Percentiles rank a stretch among this genome's conserved stretches.
phyloP scores from a whole-genome alignment of 2,113 vertebrate species.

The Ptychochromis oligacanthus region DNA sequence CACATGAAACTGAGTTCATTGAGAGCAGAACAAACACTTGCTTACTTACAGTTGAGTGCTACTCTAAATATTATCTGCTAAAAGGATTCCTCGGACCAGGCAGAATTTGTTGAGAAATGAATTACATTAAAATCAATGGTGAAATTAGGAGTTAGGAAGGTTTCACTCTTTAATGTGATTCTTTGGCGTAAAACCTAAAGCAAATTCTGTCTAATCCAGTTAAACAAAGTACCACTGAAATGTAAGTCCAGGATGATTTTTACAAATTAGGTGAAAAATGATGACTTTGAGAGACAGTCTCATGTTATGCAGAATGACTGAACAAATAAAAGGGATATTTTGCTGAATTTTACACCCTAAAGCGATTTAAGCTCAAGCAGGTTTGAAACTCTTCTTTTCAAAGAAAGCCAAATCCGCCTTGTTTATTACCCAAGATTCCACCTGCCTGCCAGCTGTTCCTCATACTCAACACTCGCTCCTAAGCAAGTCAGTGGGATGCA shows the following conservation, averaged over 20 bases:
- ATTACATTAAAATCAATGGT: slow-evolving; percentile 50
- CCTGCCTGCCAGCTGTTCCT: slow-evolving; percentile 41
- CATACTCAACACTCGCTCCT: not conserved
- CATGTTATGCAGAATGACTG: not conserved
- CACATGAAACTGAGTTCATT: slow-evolving; percentile 3
- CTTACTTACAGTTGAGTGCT: slow-evolving; percentile 22
- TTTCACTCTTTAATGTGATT: slow-evolving; percentile 46
- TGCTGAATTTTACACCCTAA: not conserved
- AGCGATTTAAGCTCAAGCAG: not conserved
- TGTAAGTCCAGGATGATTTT: slow-evolving; percentile 6
- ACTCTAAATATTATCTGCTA: slow-evolving; percentile 36
- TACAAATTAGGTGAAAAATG: slow-evolving; percentile 21
- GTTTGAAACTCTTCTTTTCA: slow-evolving; percentile 25
- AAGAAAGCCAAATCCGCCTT: slow-evolving; percentile 1
- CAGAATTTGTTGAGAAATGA: slow-evolving; percentile 37
- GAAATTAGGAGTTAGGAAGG: slow-evolving; percentile 37
- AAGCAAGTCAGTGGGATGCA: slow-evolving; percentile 16
- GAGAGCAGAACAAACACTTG: slow-evolving; percentile 2
- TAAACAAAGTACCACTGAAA: slow-evolving; percentile 26
- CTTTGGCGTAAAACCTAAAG: slow-evolving; percentile 32
- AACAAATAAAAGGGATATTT: slow-evolving; percentile 38
- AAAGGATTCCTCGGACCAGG: slow-evolving; percentile 2
- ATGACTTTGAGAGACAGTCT: slow-evolving; percentile 9
- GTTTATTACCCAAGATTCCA: slow-evolving; percentile 50
- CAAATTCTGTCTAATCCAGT: slow-evolving; percentile 39